Evolutionary conservation across 2,888 invertebrate species (phyloP), one percentile per base, ranked within the genome.

Genomic region (Galerucella nymphaeae): DNA sequence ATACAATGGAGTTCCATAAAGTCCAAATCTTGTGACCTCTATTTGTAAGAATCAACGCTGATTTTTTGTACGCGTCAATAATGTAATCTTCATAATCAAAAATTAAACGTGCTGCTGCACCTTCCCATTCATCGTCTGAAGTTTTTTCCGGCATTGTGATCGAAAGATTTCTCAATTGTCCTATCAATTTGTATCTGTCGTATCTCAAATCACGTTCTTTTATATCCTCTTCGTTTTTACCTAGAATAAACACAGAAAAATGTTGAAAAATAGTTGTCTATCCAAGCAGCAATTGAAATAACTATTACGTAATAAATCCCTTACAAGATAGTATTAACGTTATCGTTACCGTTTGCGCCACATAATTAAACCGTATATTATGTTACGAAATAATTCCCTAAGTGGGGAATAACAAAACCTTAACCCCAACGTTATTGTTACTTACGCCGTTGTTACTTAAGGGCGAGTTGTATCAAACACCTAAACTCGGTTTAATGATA

Each of bases 1-100:
- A 96, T 81, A 96, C 95, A 86, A 96, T 91, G 0, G 96, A 90
- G 83, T 95, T 95, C 93, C 93, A 94, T 84, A 95, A 94, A 0
- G 92, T 90, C 96, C 96, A 96, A 0, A 90, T 89, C 77, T 88
- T 90, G 20, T 86, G 84, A 4, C 86, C 87, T 53, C 89, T 76
- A 77, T 85, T 84, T 4, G 81, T 79, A 11, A 81, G 79, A 57
- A 85, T 80, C 2, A 86, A 79, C 30, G 79, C 76, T 66, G 83
- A 77, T 38, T 78, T 82, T 70, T 81, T 76, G 68, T 82, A 81
- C 23, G 80, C 79, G 50, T 83, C 83, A 20, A 85, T 83, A 1
- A 85, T 79, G 70, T 88, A 86, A 0, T 83, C 82, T 77, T 93
- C 92, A 82, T 92, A 93, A 1, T 86, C 84, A 72, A 87, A 85